phyloP scores from a whole-genome alignment of 1,140 invertebrate genomes.

The Drosophila burlai region DNA sequence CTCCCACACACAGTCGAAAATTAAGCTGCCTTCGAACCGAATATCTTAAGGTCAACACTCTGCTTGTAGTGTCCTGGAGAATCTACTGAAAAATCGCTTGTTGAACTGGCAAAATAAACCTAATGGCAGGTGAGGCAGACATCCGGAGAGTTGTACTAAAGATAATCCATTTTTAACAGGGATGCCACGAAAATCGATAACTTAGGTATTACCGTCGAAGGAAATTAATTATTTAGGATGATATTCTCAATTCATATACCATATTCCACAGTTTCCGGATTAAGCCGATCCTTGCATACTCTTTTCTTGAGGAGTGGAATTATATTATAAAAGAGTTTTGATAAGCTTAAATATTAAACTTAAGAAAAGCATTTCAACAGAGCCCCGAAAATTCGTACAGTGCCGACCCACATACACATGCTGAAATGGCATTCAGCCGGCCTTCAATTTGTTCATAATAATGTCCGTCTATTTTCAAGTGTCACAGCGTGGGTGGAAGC shows the following conservation, averaged over 20 bases:
- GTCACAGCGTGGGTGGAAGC: constrained; percentile 32
- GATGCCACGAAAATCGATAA: neutral
- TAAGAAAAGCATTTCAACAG: neutral
- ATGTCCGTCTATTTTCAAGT: constrained; percentile 70
- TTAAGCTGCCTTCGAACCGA: neutral
- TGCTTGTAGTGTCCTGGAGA: neutral
- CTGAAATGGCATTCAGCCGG: constrained; percentile 50
- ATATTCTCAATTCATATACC: too few species aligned
- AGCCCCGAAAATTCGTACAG: neutral
- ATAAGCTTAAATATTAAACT: neutral
- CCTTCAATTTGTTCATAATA: constrained; percentile 76
- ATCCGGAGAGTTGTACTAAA: neutral
- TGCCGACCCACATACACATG: constrained; percentile 6
- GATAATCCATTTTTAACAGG: neutral
- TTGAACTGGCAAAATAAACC: neutral
- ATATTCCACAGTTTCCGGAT: too few species aligned
- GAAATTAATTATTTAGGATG: neutral
- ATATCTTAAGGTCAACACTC: neutral
- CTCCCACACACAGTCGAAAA: constrained; percentile 4
- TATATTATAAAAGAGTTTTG: neutral
- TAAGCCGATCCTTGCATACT: neutral
- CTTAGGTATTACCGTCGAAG: neutral
- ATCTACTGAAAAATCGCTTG: neutral
- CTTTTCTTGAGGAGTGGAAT: neutral
- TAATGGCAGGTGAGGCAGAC: neutral